Evolutionary conservation across 1,140 invertebrate species (phyloP).

Genomic region (Rhopalosiphum maidis): DNA sequence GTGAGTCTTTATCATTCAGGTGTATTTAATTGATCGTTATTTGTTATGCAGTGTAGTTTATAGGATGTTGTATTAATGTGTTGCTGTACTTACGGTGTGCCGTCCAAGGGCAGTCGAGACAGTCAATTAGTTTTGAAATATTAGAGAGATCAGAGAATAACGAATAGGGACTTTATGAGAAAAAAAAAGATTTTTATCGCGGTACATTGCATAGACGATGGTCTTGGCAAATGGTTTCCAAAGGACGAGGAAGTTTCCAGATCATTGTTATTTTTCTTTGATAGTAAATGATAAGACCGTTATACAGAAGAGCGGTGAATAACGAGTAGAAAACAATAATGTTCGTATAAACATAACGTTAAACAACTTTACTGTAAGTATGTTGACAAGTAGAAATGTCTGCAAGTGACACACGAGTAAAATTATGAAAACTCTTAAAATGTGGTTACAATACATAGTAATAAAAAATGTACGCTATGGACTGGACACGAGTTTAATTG

Average conservation of each 20-base stretch:
- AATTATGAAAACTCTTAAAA: not conserved
- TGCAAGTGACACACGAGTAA: not conserved
- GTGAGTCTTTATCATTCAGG: no score
- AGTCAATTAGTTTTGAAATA: not conserved
- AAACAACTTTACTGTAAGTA: not conserved
- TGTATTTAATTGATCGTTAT: not conserved
- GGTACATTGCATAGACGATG: not conserved
- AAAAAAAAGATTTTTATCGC: not conserved
- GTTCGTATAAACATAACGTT: not conserved
- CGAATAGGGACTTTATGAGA: not conserved
- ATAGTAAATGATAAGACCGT: not conserved
- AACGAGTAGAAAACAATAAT: not conserved
- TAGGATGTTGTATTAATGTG: not conserved
- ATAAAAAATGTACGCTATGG: not conserved
- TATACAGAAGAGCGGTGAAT: not conserved
- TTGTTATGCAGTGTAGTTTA: not conserved
- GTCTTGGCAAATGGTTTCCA: not conserved
- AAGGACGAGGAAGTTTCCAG: not conserved
- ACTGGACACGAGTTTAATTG: not conserved
- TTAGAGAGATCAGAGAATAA: not conserved
- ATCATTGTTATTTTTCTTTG: not conserved
- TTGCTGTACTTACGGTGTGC: not conserved
- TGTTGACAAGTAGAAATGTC: not conserved
- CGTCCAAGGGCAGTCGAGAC: not conserved
- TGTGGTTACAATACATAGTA: not conserved